phyloP scores from a whole-genome alignment of 2,113 vertebrate species.

The Aramus guarauna region DNA sequence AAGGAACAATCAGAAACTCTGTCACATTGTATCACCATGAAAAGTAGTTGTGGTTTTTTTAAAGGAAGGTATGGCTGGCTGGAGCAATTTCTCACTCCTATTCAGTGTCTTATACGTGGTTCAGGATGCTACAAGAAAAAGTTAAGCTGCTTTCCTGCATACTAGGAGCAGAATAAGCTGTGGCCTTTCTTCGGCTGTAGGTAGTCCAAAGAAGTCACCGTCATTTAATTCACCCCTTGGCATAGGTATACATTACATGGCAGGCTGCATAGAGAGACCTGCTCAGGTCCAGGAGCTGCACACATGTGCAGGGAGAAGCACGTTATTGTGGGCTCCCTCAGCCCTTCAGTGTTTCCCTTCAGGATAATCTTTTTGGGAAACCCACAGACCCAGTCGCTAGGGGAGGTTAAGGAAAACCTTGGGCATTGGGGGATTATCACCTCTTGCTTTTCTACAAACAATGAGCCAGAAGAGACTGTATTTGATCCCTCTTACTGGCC shows the following conservation, averaged over 20 bases:
- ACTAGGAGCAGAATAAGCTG: background rate
- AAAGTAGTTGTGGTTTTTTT: background rate
- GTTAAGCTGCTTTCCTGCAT: background rate
- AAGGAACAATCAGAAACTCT: conserved; percentile 42
- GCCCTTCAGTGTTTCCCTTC: background rate
- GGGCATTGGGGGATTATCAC: background rate
- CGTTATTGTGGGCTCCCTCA: background rate
- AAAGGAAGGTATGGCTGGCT: background rate
- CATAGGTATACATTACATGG: background rate
- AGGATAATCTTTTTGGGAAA: background rate
- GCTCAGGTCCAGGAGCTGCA: background rate
- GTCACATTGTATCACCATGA: background rate
- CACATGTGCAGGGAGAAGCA: background rate
- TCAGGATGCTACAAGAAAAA: background rate
- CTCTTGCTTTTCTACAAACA: background rate
- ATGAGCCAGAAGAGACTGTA: background rate
- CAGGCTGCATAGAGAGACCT: background rate
- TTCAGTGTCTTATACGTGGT: background rate
- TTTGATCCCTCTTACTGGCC: background rate
- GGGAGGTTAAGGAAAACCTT: background rate
- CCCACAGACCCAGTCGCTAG: background rate
- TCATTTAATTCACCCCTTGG: background rate
- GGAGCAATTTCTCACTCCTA: background rate
- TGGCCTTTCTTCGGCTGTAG: background rate
- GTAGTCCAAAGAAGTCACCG: background rate